phyloP scores from a whole-genome alignment of 2,797 vertebrate species.

The Sebastes diploproa region DNA sequence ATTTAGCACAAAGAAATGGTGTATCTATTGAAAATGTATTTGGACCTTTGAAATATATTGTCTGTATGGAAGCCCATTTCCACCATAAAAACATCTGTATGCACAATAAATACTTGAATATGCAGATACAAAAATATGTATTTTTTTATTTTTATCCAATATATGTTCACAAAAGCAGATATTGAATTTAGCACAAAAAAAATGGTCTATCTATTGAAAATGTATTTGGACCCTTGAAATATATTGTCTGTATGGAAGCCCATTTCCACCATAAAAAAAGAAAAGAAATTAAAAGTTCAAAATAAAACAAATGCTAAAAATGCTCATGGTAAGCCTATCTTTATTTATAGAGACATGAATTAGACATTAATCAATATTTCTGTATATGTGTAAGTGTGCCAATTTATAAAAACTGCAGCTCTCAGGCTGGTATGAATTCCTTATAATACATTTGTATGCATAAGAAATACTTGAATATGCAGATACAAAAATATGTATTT shows the following conservation, averaged over 20 bases:
- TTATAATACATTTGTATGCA: not conserved
- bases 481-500: too few relatives aligned
- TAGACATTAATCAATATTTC: too few relatives aligned
- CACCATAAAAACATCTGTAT: not conserved
- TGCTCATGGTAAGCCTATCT: too few relatives aligned
- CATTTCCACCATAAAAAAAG: not conserved
- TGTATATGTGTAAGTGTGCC: too few relatives aligned
- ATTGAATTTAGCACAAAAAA: not conserved
- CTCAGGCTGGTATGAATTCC: too few relatives aligned
- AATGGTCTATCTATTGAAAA: not conserved
- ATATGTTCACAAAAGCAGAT: not conserved
- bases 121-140: too few relatives aligned
- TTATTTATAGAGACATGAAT: too few relatives aligned
- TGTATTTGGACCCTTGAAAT: not conserved
- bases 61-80: not conserved
- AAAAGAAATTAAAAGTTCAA: too few relatives aligned
- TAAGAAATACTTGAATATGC: not conserved
- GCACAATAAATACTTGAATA: not conserved
- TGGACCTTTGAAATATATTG: not conserved
- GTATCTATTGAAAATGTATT: not conserved
- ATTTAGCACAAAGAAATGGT: not conserved
- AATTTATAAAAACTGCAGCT: too few relatives aligned
- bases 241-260: not conserved
- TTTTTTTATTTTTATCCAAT: too few relatives aligned
- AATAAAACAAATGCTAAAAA: too few relatives aligned